These are phyloP conservation scores for Actias luna DNA, from an alignment of 2,888 invertebrate genomes.

Conservation along the genomic window DNA sequence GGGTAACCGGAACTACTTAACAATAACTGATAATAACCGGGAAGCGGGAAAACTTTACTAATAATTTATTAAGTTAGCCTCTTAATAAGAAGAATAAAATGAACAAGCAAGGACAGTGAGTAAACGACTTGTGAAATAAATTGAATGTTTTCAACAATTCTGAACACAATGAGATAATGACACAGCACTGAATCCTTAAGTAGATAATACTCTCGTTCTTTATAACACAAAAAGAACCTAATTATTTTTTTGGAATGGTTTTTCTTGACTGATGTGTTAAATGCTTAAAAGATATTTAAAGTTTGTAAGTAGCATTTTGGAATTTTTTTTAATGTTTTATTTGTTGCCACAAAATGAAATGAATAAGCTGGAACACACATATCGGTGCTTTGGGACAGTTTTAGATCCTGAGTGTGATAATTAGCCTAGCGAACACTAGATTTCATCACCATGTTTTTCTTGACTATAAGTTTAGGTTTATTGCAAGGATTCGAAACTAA, in stretches of 20 bases:
- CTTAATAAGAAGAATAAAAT: constrained; percentile 28
- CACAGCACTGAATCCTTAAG: constrained; percentile 3
- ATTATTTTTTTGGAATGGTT: constrained; percentile 2
- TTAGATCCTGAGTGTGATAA: too few relatives aligned
- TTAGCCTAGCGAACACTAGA: too few relatives aligned
- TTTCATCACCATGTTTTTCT: too few relatives aligned
- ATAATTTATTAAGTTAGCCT: constrained; percentile 40
- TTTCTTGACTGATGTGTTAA: background rate
- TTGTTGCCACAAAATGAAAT: too few relatives aligned
- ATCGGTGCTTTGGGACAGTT: too few relatives aligned
- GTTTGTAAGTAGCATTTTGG: too few relatives aligned
- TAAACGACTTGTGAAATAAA: constrained; percentile 18
- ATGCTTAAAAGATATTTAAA: background rate
- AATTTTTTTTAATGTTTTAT: too few relatives aligned
- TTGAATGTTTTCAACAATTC: constrained; percentile 15
- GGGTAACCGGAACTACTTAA: background rate
- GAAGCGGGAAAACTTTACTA: constrained; percentile 43
- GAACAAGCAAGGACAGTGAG: constrained; percentile 14
- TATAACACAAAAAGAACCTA: constrained; percentile 4
- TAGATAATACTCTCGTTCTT: constrained; percentile 12
- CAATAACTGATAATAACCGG: constrained; percentile 22
- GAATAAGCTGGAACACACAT: too few relatives aligned
- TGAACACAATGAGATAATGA: constrained; percentile 15
- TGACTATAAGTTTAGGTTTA: too few relatives aligned
- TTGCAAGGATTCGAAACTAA: too few relatives aligned